A percentile compares a stretch with the other conserved stretches of the same genome.
Conservation (phyloP, 2,797 vertebrate genomes). For the Phoebastria nigripes region DNA sequence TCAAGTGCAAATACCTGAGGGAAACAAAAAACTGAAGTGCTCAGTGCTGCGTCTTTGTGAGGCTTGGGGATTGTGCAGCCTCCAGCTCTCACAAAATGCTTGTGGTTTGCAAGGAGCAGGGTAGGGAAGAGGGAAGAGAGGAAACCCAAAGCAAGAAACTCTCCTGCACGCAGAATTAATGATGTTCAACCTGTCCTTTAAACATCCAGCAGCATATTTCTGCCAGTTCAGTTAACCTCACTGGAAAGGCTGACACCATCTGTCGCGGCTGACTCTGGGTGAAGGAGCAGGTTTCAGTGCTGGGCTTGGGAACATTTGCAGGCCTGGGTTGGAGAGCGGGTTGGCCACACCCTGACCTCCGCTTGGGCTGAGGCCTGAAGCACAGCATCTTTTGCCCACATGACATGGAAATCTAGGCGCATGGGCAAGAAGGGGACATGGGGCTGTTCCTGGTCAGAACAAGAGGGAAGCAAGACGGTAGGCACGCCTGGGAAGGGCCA, state of each 20-base stretch:
- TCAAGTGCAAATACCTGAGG: conserved; percentile 53
- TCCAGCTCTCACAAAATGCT: neutral
- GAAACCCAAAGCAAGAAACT: neutral
- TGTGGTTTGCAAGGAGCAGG: neutral
- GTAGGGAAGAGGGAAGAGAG: neutral
- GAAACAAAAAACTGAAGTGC: conserved; percentile 40
- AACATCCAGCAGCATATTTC: conserved; percentile 3
- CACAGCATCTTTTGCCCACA: neutral
- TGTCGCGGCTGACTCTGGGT: neutral
- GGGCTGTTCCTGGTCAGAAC: neutral
- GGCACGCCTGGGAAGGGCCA: neutral
- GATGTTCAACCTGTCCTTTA: conserved; percentile 25
- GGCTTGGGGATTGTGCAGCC: neutral
- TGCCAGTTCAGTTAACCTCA: neutral
- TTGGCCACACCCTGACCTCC: neutral
- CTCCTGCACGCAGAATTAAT: neutral
- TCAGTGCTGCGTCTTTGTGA: neutral
- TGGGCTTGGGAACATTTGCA: neutral
- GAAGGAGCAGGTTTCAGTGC: neutral
- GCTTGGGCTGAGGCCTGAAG: neutral
- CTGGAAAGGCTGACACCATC: conserved; percentile 6
- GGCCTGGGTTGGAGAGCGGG: neutral
- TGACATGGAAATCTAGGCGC: rapidly evolving
- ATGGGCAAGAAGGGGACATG: neutral
- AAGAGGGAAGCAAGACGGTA: neutral